A percentile compares a stretch with the other conserved stretches of the same genome.
Conservation (phyloP, 2,113 vertebrate genomes). For the Salvelinus fontinalis region DNA sequence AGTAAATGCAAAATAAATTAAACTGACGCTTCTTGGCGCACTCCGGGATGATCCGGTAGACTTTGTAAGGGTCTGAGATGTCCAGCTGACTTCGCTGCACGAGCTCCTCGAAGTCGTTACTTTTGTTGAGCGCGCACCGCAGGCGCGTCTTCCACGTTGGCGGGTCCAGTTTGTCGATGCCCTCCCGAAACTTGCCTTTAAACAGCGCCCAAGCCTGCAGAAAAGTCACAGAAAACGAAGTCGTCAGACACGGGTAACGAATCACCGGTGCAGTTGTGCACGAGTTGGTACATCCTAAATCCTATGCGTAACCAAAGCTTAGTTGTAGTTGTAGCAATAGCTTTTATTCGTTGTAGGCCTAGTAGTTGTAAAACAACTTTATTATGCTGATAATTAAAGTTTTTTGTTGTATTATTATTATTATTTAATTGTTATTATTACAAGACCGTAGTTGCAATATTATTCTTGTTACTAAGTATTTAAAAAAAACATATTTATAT, state of each 20-base stretch:
- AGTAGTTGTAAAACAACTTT: too few species aligned
- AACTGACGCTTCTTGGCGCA: slow-evolving; percentile 92
- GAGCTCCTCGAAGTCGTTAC: slow-evolving; percentile 96
- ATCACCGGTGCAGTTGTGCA: slow-evolving; percentile 1
- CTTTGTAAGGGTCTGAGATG: slow-evolving; percentile 98
- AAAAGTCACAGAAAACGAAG: slow-evolving; percentile 4
- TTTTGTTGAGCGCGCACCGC: slow-evolving; percentile 96
- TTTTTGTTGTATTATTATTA: too few species aligned
- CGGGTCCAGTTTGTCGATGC: slow-evolving; percentile 94
- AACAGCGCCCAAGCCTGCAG: slow-evolving; percentile 94
- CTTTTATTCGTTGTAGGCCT: too few species aligned
- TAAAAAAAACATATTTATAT: too few species aligned
- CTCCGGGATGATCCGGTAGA: slow-evolving; percentile 94
- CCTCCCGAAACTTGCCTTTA: slow-evolving; percentile 95
- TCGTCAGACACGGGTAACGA: not conserved
- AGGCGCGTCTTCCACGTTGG: slow-evolving; percentile 98
- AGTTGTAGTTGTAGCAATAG: too few species aligned
- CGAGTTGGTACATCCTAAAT: not conserved
- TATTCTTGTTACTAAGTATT: too few species aligned
- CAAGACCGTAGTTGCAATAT: too few species aligned
- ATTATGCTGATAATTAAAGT: too few species aligned
- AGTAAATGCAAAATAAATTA: too few species aligned
- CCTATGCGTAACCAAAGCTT: not conserved
- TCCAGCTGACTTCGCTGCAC: slow-evolving; percentile 95
- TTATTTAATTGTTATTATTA: too few species aligned